Base-by-base conservation (phyloP, 2,113 vertebrate genomes). In the Trematocara variabile region DNA sequence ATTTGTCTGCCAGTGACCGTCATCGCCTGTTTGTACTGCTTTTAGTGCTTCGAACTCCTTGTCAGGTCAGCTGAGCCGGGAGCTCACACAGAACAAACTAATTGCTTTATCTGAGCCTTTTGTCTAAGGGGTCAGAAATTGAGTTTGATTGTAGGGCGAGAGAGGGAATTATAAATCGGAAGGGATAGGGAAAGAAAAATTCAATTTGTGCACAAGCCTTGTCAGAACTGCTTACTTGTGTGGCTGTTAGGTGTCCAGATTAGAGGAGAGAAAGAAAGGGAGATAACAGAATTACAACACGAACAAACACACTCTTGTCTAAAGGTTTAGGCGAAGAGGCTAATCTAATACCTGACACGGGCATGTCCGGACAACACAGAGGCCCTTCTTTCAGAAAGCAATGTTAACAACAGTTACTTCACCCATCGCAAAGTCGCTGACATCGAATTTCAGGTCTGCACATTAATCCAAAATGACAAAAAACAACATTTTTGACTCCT, bases 91-190 rank as follows among this genome's bases (percentile, higher is more conserved):
- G 78, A 91, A 91, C 86, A 81, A 78, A 86, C 91, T 95, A 94
- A 95, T 95, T 95, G 93, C 92, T 93, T 95, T 94, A 94, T 95
- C 91, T 81, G 84, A 78, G 89, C 86, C 87, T 93, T 93, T 94
- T 93, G 91, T 94, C 94, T 94, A 90, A 92, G 88, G 94, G 95
- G 88, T 94, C 90, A 93, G 91, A 91, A 92, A 95, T 93, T 83
- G 91, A 94, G 91, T 94, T 95, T 94, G 85, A 87, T 92, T 58
- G 89, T 70, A 39, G 78, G 87, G 89, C 20, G 58, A 92, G 88
- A 68, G 84, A 92, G 52, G 81, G 89, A 93, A 94, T 92, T 91
- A 95, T 93, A 94, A 92, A 93, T 89, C 78, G 91, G 93, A 94
- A 93, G 81, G 89, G 89, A 93, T 87, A 91, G 89, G 85, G 90